A percentile compares a stretch with the other conserved stretches of the same genome.
These are phyloP conservation scores for Nothoprocta perdicaria DNA, from an alignment of 2,113 vertebrate genomes.

Conservation along the genomic window DNA sequence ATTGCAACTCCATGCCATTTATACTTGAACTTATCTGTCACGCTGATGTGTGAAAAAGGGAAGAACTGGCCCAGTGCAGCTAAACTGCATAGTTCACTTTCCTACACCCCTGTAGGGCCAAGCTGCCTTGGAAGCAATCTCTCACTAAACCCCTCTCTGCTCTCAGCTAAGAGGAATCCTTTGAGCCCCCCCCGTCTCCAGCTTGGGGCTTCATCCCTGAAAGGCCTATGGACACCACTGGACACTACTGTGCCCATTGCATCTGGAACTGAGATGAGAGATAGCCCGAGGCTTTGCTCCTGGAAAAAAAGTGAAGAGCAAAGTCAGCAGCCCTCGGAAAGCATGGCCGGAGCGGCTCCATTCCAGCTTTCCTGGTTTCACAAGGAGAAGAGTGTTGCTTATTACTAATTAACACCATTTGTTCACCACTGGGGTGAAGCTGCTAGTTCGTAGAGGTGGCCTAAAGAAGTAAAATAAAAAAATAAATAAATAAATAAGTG, in stretches of 20 bases:
- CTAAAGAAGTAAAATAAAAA: background rate
- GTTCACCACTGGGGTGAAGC: background rate
- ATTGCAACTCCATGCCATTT: fast-evolving
- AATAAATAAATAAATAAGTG: background rate
- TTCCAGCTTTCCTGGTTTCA: background rate
- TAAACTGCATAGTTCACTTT: background rate
- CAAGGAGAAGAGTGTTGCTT: background rate
- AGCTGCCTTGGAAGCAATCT: background rate
- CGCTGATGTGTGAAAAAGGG: background rate
- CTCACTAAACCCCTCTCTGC: background rate
- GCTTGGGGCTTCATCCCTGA: fast-evolving
- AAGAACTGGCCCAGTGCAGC: background rate
- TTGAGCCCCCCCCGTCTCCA: background rate
- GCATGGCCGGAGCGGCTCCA: background rate
- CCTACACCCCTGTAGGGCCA: background rate
- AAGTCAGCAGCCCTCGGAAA: background rate
- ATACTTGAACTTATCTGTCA: fast-evolving
- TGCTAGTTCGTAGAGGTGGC: background rate
- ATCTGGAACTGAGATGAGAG: background rate
- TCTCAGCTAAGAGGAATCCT: background rate
- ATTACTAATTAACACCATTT: background rate
- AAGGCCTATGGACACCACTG: fast-evolving
- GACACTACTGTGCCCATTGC: background rate
- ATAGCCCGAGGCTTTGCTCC: background rate
- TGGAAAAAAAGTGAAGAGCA: background rate